Evolutionary conservation across 2,113 vertebrate species (phyloP), one percentile per base, ranked within the genome.

Genomic region (Ariopsis seemanni): DNA sequence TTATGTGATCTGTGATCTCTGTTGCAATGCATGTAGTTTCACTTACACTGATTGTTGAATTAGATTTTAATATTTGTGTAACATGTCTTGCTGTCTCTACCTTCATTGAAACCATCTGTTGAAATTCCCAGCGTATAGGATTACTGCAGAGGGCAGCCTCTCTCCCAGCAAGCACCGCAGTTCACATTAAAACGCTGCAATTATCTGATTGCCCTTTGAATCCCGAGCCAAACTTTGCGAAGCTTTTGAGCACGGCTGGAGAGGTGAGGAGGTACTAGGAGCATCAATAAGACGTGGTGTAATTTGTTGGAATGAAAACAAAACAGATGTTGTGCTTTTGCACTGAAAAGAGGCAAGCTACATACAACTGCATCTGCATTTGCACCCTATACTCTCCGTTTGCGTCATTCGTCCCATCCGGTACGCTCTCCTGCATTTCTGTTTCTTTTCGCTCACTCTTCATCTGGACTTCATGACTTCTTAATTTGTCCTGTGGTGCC

Each of bases 131-230:
- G 94, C 86, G 89, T 94, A 93, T 95, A 88, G 60, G 11, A 91
- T 95, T 95, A 92, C 94, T 90, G 81, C 90, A 89, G 89, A 48
- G 86, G 92, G 92, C 91, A 86, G 88, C 90, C 91, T 90, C 93
- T 94, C 93, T 94, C 92, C 87, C 90, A 92, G n/a, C 93, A 93
- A 92, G 93, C 89, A 91, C 91, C 91, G 92, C 92, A 93, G 92
- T 92, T 93, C 89, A 93, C 93, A 93, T 93, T 92, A 92, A 95
- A 95, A 93, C 91, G 84, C 92, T 88, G 91, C 93, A 95, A 94
- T 94, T 94, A 94, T 91, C 92, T 94, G 94, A 95, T 95, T 94
- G 94, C 92, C 89, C 91, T 94, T 94, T 95, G 94, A 95, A 95
- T 95, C 94, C 91, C 80, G 87, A 92, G 90, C 65, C 90, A 90